Base-by-base conservation (phyloP, 2,888 invertebrate genomes). In the Ornithoptera alexandrae region DNA sequence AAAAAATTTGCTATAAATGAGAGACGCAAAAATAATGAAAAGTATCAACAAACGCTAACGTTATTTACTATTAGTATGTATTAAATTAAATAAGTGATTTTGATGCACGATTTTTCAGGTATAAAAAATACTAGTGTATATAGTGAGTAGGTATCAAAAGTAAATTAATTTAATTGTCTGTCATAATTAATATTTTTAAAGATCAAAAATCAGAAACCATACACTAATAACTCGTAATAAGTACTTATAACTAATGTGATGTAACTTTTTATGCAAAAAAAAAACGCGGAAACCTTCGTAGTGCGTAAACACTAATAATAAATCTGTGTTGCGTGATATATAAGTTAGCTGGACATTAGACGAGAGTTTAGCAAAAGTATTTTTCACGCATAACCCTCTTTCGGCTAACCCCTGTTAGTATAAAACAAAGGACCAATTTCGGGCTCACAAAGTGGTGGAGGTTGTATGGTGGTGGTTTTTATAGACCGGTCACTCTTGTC, bases 221-320 rank as follows among this genome's bases (percentile, higher is more conserved):
- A 53, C 53, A 53, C 53, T 53, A n/a, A 53, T 53, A 53, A 53
- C 12, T 46, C 62, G 39, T 65, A 57, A 65, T 39, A 39, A 36
- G 36, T 57, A 30, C 30, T 30, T 30, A 22, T 58, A 58, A 59
- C 46, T 20, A 57, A n/a, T 30, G 42, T 67, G 62, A 67, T 56
- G 57, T 67, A 62, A 67, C 24, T 57, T 67, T 62, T 12, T 24
- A 67, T 62, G 57, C n/a, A 58, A 56, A 42, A 67, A 30, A 20
- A 60, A 42, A 62, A 62, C 66, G 50, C 57, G n/a, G 67, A 68
- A 68, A 58, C 67, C 67, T 46, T 46, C 62, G 20, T 24, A 62
- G 42, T 62, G 62, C 62, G 17, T 62, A 68, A 62, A 62, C 24
- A 60, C 60, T 62, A 57, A 67, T 62, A 58, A 39, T 39, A 42